These are phyloP conservation scores for Drosophila mayri DNA, from an alignment of 1,140 invertebrate genomes.

Conservation along the genomic window DNA sequence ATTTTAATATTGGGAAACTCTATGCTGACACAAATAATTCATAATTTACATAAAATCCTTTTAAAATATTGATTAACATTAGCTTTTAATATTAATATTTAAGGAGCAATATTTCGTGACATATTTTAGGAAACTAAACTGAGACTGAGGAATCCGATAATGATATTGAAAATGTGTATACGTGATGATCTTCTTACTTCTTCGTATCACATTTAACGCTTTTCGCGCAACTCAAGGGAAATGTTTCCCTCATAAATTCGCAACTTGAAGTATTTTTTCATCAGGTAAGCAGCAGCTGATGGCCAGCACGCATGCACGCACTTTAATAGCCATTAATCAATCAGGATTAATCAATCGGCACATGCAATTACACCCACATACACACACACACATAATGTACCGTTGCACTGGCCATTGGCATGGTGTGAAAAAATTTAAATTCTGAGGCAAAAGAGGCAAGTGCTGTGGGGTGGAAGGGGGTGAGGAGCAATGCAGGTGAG, in stretches of 20 bases:
- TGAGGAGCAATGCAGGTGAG: slow-evolving; percentile 38
- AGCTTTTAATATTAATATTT: no score
- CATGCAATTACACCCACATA: slow-evolving; percentile 19
- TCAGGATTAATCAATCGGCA: slow-evolving; percentile 53
- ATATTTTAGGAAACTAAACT: no score
- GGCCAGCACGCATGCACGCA: slow-evolving; percentile 20
- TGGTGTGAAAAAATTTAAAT: slow-evolving; percentile 40
- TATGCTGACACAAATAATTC: no score
- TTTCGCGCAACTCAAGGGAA: neutral
- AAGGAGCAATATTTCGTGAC: no score
- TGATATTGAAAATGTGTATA: no score
- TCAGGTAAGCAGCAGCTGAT: neutral
- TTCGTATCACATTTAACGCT: neutral
- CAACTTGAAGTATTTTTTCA: slow-evolving; percentile 12
- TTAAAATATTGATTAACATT: no score
- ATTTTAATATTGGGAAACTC: no score
- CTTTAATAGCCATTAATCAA: slow-evolving; percentile 48
- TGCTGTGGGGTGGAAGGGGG: neutral
- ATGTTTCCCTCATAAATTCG: slow-evolving; percentile 11
- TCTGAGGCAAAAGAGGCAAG: slow-evolving; percentile 1
- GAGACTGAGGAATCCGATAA: no score
- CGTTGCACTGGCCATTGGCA: slow-evolving; percentile 9
- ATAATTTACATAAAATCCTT: no score
- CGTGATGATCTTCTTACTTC: neutral
- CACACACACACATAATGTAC: slow-evolving; percentile 9